Base-by-base conservation (phyloP, 2,888 invertebrate species). In the Polylopha cassiicola region DNA sequence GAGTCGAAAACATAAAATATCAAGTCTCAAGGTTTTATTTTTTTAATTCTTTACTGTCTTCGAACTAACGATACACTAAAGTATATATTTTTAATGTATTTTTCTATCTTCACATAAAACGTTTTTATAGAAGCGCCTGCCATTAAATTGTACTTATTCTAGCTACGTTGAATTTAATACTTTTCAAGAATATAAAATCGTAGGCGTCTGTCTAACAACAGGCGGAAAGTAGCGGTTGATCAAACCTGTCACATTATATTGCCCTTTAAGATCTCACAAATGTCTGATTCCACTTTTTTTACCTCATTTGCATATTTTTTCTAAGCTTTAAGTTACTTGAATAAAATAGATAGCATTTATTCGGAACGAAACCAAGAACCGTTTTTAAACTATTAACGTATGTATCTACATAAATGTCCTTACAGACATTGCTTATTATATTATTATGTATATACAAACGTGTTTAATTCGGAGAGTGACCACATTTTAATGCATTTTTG, bases 261-360 rank as follows among this genome's bases (percentile, higher is more conserved):
- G 58, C 52, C 55, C 53, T 55, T 49, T 47, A 50, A 51, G 46
- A 51, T 43, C 50, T 47, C 52, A 46, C 49, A 42, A 41, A 52
- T 58, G 64, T 63, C 62, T 54, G 43, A 54, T 47, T 53, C 52
- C 57, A 27, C 51, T 48, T 49, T 51, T 61, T 63, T 58, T 49
- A 43, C 47, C 51, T 65, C 47, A 73, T 80, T 80, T 67, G 55
- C 77, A 78, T 79, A 56, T 38, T 53, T 59, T 61, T 65, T 58
- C 53, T 55, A 48, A 44, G 44, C 48, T 53, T 50, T 42, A 46
- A 46, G 44, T 47, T 51, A 53, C 21, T 9, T 20, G 11, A 50
- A 51, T 50, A 53, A 39, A 37, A 46, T 22, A 44, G 44, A 48
- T 47, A 46, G 11, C 46, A 7, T 21, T 43, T 33, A 50, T 55